Conservation (phyloP, 1,140 invertebrate genomes). For the Atta texana region DNA sequence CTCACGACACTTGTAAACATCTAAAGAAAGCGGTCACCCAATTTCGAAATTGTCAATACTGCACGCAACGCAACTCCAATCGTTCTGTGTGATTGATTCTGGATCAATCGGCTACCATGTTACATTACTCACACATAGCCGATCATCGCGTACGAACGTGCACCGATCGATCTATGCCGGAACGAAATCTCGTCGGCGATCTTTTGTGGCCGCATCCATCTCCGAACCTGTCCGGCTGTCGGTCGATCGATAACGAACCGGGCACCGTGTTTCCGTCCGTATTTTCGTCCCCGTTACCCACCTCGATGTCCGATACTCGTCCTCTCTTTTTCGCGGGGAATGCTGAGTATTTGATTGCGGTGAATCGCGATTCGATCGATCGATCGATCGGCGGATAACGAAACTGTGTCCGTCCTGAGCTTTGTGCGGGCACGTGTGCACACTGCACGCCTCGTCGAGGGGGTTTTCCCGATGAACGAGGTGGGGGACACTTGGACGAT, state of each 20-base stretch:
- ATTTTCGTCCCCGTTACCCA: not conserved
- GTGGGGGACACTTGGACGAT: slow-evolving; percentile 12
- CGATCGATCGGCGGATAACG: slow-evolving; percentile 54
- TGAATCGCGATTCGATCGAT: slow-evolving; percentile 43
- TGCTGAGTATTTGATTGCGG: not conserved
- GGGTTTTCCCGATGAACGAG: not conserved
- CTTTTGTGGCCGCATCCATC: slow-evolving; percentile 53
- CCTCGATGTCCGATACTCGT: not conserved
- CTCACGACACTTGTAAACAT: slow-evolving; percentile 3
- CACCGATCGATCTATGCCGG: slow-evolving; percentile 58
- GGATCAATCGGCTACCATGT: slow-evolving; percentile 23
- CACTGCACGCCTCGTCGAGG: not conserved
- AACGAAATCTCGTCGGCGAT: slow-evolving; percentile 45
- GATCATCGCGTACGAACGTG: not conserved
- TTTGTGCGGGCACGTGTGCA: not conserved
- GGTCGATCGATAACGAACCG: slow-evolving; percentile 55
- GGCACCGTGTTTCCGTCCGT: not conserved
- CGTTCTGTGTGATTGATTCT: slow-evolving; percentile 8
- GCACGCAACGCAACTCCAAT: not conserved
- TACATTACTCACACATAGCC: slow-evolving; percentile 18
- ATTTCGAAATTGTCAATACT: not conserved
- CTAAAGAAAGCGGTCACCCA: not conserved
- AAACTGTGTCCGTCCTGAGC: not conserved
- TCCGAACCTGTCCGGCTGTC: slow-evolving; percentile 34
- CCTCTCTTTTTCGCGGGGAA: not conserved